These are phyloP conservation scores for Sericinus montela DNA, from an alignment of 2,888 invertebrate genomes.

Conservation along the genomic window DNA sequence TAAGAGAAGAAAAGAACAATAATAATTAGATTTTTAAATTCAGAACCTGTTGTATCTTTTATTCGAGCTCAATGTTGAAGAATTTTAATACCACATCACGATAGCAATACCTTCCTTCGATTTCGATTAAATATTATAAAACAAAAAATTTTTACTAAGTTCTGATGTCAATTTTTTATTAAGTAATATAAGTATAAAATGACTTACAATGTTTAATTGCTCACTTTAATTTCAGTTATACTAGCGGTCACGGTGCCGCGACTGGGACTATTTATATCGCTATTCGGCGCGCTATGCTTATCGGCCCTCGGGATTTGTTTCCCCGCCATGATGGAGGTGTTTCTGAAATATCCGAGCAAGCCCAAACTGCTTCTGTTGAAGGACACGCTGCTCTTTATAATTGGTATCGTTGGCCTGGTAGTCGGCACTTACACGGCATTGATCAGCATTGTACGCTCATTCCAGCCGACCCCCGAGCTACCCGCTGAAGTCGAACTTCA, in stretches of 20 bases:
- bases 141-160: too few species aligned
- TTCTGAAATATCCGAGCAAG: conserved; percentile 78
- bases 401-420: conserved; percentile 82
- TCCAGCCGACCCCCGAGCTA: conserved; percentile 27
- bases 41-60: too few species aligned
- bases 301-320: conserved; percentile 93
- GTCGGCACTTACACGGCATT: conserved; percentile 84
- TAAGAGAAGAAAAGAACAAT: too few species aligned
- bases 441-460: conserved; percentile 73
- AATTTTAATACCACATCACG: too few species aligned
- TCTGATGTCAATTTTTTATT: too few species aligned
- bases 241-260: conserved; percentile 88
- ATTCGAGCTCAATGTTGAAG: too few species aligned
- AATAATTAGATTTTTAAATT: too few species aligned
- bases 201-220: not conserved
- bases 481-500: not conserved
- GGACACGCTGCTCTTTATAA: conserved; percentile 75
- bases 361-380: conserved; percentile 56
- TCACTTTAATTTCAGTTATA: conserved; percentile 79
- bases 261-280: conserved; percentile 87
- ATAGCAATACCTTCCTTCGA: too few species aligned
- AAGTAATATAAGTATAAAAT: too few species aligned
- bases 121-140: too few species aligned
- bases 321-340: conserved; percentile 82
- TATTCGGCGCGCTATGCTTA: conserved; percentile 92